Base-by-base conservation (phyloP, 2,888 invertebrate species). In the Agrotis exclamationis region DNA sequence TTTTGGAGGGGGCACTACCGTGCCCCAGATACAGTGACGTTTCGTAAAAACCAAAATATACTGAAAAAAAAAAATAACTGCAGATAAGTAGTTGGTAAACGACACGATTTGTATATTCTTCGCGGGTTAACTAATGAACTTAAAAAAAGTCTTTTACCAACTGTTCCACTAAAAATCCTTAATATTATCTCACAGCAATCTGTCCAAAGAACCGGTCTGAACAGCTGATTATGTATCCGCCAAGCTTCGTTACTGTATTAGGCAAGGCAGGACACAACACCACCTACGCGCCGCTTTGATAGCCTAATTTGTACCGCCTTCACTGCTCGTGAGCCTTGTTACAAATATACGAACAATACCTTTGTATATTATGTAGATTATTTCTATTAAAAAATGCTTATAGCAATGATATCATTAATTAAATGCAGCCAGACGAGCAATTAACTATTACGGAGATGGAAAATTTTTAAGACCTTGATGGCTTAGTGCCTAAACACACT, bases 211-310 rank as follows among this genome's bases (percentile, higher is more conserved):
- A 74, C 76, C 68, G 72, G 69, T 76, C 64, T 64, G 33, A 73
- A 76, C 82, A 80, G 80, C 83, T 83, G 85, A 79, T 78, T 78
- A 81, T 64, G 62, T 79, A 70, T 74, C 59, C 75, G 73, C 62
- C 79, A 76, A 77, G 75, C 70, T 80, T 74, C 70, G 79, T 82
- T 81, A 80, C 89, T 87, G 60, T 87, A 88, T 88, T 84, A 82
- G 89, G 89, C 54, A 69, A 81, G 63, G 65, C 73, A 76, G 76
- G 74, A 77, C 74, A 74, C 76, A 82, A 63, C 71, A 54, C 67
- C 47, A 72, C 87, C 82, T 72, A 70, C 80, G 67, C 76, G 11
- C 24, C 24, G 20, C 28, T 59, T 69, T 84, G 84, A 79, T 82
- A 83, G 81, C 76, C 83, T 70, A 80, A 86, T 81, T 79, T 76